Conservation (phyloP, 1,140 invertebrate species). For the Lordiphosa stackelbergi region DNA sequence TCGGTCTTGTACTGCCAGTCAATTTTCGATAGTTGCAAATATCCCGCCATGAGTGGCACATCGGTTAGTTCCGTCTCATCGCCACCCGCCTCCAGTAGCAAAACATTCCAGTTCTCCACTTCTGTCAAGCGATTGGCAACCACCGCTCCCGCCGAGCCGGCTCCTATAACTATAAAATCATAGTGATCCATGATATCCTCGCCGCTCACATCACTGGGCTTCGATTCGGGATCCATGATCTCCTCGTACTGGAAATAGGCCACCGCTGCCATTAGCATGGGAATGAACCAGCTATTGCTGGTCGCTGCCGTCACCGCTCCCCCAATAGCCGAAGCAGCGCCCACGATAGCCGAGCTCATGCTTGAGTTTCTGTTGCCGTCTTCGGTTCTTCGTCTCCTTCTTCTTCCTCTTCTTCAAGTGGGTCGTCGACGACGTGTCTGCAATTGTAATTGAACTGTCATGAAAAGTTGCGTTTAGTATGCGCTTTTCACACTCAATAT, state of each 20-base stretch:
- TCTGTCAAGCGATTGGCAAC: slow-evolving; percentile 90
- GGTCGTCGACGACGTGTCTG: slow-evolving; percentile 33
- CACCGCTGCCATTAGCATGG: slow-evolving; percentile 86
- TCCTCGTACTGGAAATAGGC: slow-evolving; percentile 90
- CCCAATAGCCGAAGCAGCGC: slow-evolving; percentile 79
- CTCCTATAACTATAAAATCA: slow-evolving; percentile 94
- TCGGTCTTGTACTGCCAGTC: slow-evolving; percentile 97
- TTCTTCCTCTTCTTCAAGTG: slow-evolving; percentile 14
- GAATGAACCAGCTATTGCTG: slow-evolving; percentile 84
- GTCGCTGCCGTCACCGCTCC: slow-evolving; percentile 80
- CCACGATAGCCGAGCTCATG: slow-evolving; percentile 78
- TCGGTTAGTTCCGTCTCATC: slow-evolving; percentile 94
- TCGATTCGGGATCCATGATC: slow-evolving; percentile 85
- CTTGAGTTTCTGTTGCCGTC: neutral
- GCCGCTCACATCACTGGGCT: slow-evolving; percentile 83
- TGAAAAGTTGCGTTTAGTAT: slow-evolving; percentile 40
- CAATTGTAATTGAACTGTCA: slow-evolving; percentile 33
- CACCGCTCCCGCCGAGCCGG: slow-evolving; percentile 95
- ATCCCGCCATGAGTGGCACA: slow-evolving; percentile 91
- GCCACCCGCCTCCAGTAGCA: slow-evolving; percentile 93
- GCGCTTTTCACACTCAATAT: slow-evolving; percentile 51
- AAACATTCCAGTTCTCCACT: slow-evolving; percentile 88
- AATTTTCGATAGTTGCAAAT: slow-evolving; percentile 89
- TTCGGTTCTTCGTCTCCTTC: neutral
- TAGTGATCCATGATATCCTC: slow-evolving; percentile 83